Percentiles rank a stretch among this genome's conserved stretches.
These are phyloP conservation scores for Vimba vimba DNA, from an alignment of 2,113 vertebrate species.

Conservation along the genomic window DNA sequence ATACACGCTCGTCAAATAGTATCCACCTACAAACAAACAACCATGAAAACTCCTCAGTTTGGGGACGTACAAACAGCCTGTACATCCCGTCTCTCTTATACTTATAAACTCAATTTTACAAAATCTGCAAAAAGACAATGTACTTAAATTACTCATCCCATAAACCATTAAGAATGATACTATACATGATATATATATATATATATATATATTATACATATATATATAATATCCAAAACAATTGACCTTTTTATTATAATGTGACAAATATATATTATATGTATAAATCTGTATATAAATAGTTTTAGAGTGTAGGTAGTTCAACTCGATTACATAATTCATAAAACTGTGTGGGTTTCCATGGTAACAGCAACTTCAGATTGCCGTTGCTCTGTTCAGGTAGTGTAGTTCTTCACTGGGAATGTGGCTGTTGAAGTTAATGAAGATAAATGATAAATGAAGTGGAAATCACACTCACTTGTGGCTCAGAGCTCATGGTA, in stretches of 20 bases:
- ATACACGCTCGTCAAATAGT: constrained; percentile 80
- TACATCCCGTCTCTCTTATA: background rate
- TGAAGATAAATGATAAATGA: constrained; percentile 10
- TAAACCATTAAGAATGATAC: no score
- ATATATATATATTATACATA: no score
- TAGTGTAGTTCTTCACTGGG: background rate
- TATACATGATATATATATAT: no score
- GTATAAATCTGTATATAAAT: background rate
- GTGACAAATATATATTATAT: no score
- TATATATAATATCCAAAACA: no score
- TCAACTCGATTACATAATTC: constrained; percentile 13
- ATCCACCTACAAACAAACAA: constrained; percentile 70
- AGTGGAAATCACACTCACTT: constrained; percentile 12
- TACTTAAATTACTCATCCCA: no score
- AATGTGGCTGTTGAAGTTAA: background rate
- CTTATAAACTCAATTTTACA: background rate
- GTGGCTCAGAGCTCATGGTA: background rate
- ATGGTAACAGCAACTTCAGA: constrained; percentile 10
- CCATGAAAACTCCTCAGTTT: background rate
- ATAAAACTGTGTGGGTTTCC: constrained; percentile 18
- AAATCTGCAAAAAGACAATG: background rate
- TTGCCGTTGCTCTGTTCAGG: background rate
- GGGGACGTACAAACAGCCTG: background rate
- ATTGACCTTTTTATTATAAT: no score
- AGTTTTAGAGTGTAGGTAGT: constrained; percentile 4